A percentile compares a stretch with the other conserved stretches of the same genome.
Conservation (phyloP, 1,140 invertebrate genomes). For the Drosophila nikananu region DNA sequence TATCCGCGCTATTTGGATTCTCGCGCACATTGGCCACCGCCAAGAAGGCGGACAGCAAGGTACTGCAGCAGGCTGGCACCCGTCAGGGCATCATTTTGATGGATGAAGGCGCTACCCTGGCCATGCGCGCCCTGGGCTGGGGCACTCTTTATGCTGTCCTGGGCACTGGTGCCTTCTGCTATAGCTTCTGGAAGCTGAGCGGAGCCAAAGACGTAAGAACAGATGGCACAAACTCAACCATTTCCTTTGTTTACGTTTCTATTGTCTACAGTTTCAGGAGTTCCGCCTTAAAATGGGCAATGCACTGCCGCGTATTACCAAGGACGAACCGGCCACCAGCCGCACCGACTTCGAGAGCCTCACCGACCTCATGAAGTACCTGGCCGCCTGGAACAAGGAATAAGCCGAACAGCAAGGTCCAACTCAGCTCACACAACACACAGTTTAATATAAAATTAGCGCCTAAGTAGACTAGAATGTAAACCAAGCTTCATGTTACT, state of each 20-base stretch:
- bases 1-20: constrained; percentile 94
- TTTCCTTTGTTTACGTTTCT: background rate
- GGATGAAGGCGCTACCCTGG: constrained; percentile 92
- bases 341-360: constrained; percentile 94
- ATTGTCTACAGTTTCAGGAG: constrained; percentile 87
- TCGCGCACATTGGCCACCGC: constrained; percentile 90
- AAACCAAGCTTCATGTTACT: constrained; percentile 13
- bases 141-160: constrained; percentile 94
- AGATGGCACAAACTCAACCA: background rate
- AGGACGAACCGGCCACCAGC: constrained; percentile 92
- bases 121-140: constrained; percentile 93
- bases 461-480: constrained; percentile 23
- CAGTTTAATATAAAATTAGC: constrained; percentile 8
- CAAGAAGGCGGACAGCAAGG: constrained; percentile 93
- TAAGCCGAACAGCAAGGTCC: constrained; percentile 10
- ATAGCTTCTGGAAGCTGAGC: constrained; percentile 94
- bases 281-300: constrained; percentile 90
- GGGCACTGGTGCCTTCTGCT: constrained; percentile 93
- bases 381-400: constrained; percentile 87
- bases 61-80: constrained; percentile 93
- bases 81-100: constrained; percentile 88
- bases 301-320: constrained; percentile 91
- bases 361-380: constrained; percentile 92
- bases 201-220: constrained; percentile 91
- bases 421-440: constrained; percentile 11